Conservation (phyloP, 2,113 vertebrate genomes). For the Scopus umbretta region DNA sequence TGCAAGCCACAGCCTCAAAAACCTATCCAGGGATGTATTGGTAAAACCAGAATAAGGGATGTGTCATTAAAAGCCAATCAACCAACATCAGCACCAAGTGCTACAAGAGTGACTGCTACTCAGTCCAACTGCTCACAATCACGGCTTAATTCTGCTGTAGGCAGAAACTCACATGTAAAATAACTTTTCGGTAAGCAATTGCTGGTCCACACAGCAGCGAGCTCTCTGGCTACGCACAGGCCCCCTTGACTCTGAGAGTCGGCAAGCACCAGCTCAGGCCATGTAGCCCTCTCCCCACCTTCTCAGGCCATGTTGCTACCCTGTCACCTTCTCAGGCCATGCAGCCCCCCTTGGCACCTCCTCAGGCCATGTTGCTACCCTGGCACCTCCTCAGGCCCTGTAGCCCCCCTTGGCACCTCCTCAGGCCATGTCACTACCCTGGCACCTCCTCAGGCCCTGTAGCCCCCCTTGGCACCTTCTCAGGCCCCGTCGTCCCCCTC, state of each 20-base stretch:
- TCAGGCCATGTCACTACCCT: too few species aligned
- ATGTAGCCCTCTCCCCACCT: too few species aligned
- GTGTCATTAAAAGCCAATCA: neutral
- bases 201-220: neutral
- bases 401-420: too few species aligned
- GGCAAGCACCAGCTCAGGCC: neutral
- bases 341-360: neutral
- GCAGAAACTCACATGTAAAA: neutral
- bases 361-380: rapidly evolving
- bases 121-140: neutral
- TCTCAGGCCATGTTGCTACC: too few species aligned
- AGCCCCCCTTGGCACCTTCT: neutral
- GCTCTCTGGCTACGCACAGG: neutral
- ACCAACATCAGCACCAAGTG: rapidly evolving
- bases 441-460: neutral
- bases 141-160: neutral
- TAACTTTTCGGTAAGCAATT: neutral
- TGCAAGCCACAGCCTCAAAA: neutral
- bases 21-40: neutral
- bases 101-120: neutral
- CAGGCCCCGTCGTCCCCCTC: rapidly evolving
- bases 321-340: too few species aligned
- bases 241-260: neutral
- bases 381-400: neutral
- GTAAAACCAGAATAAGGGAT: neutral